These are phyloP conservation scores for Bilobella aurantiaca DNA, from an alignment of 1,140 invertebrate genomes.

Conservation along the genomic window DNA sequence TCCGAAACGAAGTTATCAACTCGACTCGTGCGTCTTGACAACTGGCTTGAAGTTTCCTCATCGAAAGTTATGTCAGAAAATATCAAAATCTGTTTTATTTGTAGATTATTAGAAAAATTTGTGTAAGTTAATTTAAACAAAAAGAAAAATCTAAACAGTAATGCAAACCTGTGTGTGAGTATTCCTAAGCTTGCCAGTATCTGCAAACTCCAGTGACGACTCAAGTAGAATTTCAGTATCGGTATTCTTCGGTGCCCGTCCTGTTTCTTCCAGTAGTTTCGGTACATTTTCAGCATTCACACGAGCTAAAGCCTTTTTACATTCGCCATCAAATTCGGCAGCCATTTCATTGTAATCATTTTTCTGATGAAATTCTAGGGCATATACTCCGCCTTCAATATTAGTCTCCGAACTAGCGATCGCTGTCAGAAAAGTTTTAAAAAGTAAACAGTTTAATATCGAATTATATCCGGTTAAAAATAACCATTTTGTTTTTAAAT, in stretches of 20 bases:
- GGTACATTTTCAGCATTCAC: neutral
- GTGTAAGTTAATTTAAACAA: no score
- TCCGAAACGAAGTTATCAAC: neutral
- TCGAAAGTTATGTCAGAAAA: no score
- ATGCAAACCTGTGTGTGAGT: no score
- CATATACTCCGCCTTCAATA: constrained; percentile 18
- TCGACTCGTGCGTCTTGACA: no score
- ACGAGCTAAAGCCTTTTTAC: neutral
- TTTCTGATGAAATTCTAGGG: constrained; percentile 14
- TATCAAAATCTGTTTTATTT: no score
- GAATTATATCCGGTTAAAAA: no score
- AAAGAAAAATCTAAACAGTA: no score
- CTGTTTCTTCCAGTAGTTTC: neutral
- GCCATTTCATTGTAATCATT: constrained; percentile 11
- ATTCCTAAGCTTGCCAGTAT: no score
- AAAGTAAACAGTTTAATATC: no score
- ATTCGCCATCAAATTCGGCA: constrained; percentile 12
- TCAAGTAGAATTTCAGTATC: constrained; percentile 14
- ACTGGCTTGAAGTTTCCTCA: no score
- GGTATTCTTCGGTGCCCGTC: constrained; percentile 13
- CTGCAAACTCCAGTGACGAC: constrained; percentile 7
- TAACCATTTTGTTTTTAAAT: no score
- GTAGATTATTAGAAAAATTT: no score
- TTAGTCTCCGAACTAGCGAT: constrained; percentile 1
- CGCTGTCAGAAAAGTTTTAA: constrained; percentile 8